Evolutionary conservation across 2,888 invertebrate species (phyloP), one percentile per base, ranked within the genome.

Genomic region (Scaptomyza cyrtandrae): DNA sequence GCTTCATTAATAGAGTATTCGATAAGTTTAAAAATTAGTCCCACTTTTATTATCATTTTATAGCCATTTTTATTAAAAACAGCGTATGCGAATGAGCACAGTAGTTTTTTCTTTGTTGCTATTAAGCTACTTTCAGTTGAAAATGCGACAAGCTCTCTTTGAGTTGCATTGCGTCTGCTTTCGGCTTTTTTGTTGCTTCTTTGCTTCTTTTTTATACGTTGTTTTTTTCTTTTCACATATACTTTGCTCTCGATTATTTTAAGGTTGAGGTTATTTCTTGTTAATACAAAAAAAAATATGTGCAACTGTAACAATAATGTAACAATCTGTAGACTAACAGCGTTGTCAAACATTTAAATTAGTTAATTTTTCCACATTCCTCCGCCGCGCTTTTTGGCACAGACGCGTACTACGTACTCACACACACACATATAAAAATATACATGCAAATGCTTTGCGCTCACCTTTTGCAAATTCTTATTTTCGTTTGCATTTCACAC

Each of bases 361-460:
- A 45, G 44, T 74, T 70, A 70, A 61, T 58, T 75, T 76, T 66
- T 55, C 43, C 58, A 39, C 54, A 57, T 60, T 70, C 55, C 65
- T 44, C 75, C 65, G 65, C 75, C 79, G 79, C 75, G 75, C 75
- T 74, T 76, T 76, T 76, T 78, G 64, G 70, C 75, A 73, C 54
- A 76, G 65, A 75, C 79, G 79, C 78, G 60, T 46, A 65, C 45
- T 33, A 46, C 43, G 9, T 19, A 35, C 24, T 24, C 31, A 13
- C 24, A 31, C 19, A 50, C 49, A 19, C 29, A 52, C 27, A 41
- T 3, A 10, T 16, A 54, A 31, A 48, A 37, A 33, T 11, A 55
- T 33, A 37, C 59, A 53, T 49, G 48, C 48, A 50, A 67, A 62
- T 56, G 24, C 56, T 37, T 48, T 35, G 24, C 61, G 77, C 75